Conservation (phyloP, 2,113 vertebrate genomes). For the Ochotona princeps region DNA sequence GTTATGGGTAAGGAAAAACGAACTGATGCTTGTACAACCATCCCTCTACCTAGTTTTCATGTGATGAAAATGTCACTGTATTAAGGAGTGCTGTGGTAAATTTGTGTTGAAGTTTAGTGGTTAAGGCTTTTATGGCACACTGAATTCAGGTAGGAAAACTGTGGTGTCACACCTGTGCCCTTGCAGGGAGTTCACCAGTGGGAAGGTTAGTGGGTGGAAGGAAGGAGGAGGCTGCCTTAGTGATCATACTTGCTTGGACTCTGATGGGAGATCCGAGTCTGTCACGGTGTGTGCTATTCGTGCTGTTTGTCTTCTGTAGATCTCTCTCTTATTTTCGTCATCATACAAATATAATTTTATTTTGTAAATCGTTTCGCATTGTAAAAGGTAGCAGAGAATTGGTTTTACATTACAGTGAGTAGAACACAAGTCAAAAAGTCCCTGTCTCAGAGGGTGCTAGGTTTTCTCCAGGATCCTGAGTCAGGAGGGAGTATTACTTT, state of each 20-base stretch:
- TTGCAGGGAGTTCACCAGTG: background rate
- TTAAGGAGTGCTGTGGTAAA: background rate
- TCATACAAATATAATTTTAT: constrained; percentile 31
- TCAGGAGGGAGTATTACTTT: constrained; percentile 25
- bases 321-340: constrained; percentile 36
- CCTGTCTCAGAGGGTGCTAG: background rate
- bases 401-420: background rate
- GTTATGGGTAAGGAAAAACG: constrained; percentile 33
- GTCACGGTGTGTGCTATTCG: background rate
- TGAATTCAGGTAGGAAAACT: constrained; percentile 29
- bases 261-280: constrained; percentile 8
- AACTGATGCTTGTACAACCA: constrained; percentile 39
- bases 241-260: background rate
- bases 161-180: background rate
- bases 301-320: background rate
- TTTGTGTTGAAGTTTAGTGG: background rate
- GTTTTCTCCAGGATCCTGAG: background rate
- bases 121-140: constrained; percentile 12
- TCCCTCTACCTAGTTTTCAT: constrained; percentile 43
- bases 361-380: constrained; percentile 29
- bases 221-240: background rate
- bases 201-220: background rate
- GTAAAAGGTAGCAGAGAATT: background rate
- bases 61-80: constrained; percentile 13
- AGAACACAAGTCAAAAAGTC: background rate